These are phyloP conservation scores for Harpalus rufipes DNA, from an alignment of 2,888 invertebrate species.

Conservation along the genomic window DNA sequence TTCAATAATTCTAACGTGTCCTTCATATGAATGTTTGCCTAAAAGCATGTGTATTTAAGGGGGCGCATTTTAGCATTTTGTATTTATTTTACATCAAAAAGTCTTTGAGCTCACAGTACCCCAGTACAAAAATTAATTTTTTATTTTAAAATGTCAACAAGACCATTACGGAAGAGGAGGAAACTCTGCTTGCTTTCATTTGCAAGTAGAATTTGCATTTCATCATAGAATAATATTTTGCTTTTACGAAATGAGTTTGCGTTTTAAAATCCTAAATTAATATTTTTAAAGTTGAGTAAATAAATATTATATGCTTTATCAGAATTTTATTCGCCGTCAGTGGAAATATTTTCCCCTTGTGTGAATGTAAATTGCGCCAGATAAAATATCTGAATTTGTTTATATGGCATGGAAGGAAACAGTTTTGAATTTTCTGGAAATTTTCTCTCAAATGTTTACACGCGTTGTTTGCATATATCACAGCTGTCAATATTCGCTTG, in stretches of 20 bases:
- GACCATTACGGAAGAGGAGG: neutral
- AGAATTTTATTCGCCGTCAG: neutral
- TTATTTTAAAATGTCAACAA: conserved; percentile 19
- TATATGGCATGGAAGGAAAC: conserved; percentile 26
- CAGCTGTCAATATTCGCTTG: conserved; percentile 59
- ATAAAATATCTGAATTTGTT: conserved; percentile 42
- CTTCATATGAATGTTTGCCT: neutral
- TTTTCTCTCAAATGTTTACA: conserved; percentile 46
- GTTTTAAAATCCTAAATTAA: conserved; percentile 27
- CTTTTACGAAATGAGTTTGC: conserved; percentile 32
- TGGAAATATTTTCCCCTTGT: conserved; percentile 5
- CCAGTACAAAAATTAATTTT: conserved; percentile 14
- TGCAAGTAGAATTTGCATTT: conserved; percentile 20
- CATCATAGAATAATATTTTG: conserved; percentile 25
- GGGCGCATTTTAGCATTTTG: neutral
- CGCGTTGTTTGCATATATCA: conserved; percentile 49
- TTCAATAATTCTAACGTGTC: too few species aligned
- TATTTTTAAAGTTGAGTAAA: conserved; percentile 21
- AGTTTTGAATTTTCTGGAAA: conserved; percentile 51
- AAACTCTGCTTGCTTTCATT: conserved; percentile 18
- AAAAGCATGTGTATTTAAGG: neutral
- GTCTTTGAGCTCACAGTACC: conserved; percentile 4
- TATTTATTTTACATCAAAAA: conserved; percentile 21
- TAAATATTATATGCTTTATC: conserved; percentile 10
- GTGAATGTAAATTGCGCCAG: conserved; percentile 28